Conservation (phyloP, 2,888 invertebrate species). For the Polydrusus cervinus region DNA sequence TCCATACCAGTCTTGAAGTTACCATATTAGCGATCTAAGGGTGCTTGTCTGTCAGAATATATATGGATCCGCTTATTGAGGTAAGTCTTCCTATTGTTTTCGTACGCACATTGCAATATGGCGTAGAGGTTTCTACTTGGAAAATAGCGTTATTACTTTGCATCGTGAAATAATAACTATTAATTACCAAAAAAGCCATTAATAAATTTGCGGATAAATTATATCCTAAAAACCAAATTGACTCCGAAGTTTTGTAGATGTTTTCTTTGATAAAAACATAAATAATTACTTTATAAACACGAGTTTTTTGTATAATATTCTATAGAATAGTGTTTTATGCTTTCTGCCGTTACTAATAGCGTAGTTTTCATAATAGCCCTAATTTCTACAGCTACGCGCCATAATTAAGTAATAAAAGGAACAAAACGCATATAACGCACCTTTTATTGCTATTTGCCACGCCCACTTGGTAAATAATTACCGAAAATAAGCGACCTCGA, state of each 20-base stretch:
- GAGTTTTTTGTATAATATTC: not conserved
- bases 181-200: not conserved
- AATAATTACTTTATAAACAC: slow-evolving; percentile 5
- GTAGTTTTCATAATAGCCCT: slow-evolving; percentile 1
- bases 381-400: not conserved
- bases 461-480: slow-evolving; percentile 9
- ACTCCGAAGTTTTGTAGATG: too few relatives aligned
- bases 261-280: not conserved
- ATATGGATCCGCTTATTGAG: too few relatives aligned
- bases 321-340: slow-evolving; percentile 1
- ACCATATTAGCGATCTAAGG: too few relatives aligned
- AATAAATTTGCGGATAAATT: not conserved
- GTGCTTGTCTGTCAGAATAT: too few relatives aligned
- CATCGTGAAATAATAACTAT: too few relatives aligned
- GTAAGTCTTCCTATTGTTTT: too few relatives aligned
- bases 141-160: too few relatives aligned
- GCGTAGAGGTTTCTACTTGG: too few relatives aligned
- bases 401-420: slow-evolving; percentile 17
- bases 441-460: slow-evolving; percentile 13
- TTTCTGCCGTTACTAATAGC: slow-evolving; percentile 4
- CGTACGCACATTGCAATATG: too few relatives aligned
- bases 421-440: slow-evolving; percentile 18
- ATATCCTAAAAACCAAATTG: not conserved
- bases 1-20: too few relatives aligned
- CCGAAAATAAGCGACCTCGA: slow-evolving; percentile 13